Evolutionary conservation across 1,140 invertebrate genomes (phyloP), one percentile per base, ranked within the genome.

Genomic region (Contarinia nasturtii): DNA sequence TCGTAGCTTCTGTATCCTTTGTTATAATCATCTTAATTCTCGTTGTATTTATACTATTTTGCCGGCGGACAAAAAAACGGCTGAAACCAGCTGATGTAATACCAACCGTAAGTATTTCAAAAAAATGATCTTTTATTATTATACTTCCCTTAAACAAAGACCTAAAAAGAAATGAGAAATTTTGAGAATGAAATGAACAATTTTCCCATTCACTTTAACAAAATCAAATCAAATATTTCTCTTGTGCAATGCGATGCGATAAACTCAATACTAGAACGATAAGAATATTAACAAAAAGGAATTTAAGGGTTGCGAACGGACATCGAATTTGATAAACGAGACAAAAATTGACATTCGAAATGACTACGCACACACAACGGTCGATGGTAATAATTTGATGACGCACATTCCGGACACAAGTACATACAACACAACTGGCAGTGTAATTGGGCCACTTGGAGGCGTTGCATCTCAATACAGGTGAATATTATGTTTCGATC

Each of bases 241-340:
- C 20, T 40, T 42, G 41, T 21, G 34, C 37, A 45, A n/a, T n/a
- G n/a, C n/a, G n/a, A n/a, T n/a, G n/a, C n/a, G n/a, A n/a, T n/a
- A n/a, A n/a, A n/a, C 14, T 19, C n/a, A 34, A 44, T n/a, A 40
- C 21, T 50, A 21, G 17, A 21, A 12, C 27, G 74, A 78, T 54
- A 45, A 50, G 37, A 43, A 49, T 40, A 74, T 77, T 17, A 76
- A 76, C 34, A 82, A 83, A 55, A 84, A 86, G 64, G 74, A 27
- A 27, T 27, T 27, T 27, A 27, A 27, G 19, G 27, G 19, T 44
- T 44, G 27, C 18, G 27, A 44, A 43, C 18, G 21, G 10, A 44
- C 20, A 18, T 5, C 14, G 18, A n/a, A 40, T 40, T 40, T 40
- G 18, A 40, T 40, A 40, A n/a, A 40, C 14, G 18, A 27, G 27